Evolutionary conservation across 2,888 invertebrate species (phyloP).

Genomic region (Anthrax anthrax): DNA sequence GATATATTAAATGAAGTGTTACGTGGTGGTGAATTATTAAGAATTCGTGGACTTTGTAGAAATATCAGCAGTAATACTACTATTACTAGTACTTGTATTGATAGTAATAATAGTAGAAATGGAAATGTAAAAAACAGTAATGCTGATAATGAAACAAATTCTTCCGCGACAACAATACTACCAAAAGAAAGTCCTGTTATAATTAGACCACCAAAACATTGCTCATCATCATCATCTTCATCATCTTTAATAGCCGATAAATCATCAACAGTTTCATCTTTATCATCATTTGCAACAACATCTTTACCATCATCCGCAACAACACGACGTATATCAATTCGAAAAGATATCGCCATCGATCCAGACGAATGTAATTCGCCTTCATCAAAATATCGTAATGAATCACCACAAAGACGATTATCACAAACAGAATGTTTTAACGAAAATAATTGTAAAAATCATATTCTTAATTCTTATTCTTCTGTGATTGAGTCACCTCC

Average conservation of each 20-base stretch:
- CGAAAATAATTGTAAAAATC: not conserved
- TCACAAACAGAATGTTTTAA: not conserved
- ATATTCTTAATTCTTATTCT: not conserved
- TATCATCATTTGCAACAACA: slow-evolving; percentile 8
- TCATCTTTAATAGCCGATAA: slow-evolving; percentile 15
- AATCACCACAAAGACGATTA: not conserved
- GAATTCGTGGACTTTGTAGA: slow-evolving; percentile 67
- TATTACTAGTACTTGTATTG: no score
- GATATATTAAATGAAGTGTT: slow-evolving; percentile 68
- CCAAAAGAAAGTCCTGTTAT: slow-evolving; percentile 33
- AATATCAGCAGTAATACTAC: slow-evolving; percentile 18
- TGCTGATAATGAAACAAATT: not conserved
- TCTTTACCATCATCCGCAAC: not conserved
- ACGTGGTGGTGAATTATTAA: slow-evolving; percentile 66
- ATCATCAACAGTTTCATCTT: slow-evolving; percentile 15
- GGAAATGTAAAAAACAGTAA: not conserved
- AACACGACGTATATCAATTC: slow-evolving; percentile 18
- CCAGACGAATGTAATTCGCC: slow-evolving; percentile 18
- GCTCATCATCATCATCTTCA: slow-evolving; percentile 2
- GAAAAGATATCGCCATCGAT: slow-evolving; percentile 34
- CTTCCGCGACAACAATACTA: slow-evolving; percentile 22
- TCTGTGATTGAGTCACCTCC: not conserved
- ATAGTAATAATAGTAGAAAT: not conserved
- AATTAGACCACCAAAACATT: slow-evolving; percentile 26
- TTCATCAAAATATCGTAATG: not conserved